These are phyloP conservation scores for Polypedilum vanderplanki DNA, from an alignment of 1,140 invertebrate genomes.

Conservation along the genomic window DNA sequence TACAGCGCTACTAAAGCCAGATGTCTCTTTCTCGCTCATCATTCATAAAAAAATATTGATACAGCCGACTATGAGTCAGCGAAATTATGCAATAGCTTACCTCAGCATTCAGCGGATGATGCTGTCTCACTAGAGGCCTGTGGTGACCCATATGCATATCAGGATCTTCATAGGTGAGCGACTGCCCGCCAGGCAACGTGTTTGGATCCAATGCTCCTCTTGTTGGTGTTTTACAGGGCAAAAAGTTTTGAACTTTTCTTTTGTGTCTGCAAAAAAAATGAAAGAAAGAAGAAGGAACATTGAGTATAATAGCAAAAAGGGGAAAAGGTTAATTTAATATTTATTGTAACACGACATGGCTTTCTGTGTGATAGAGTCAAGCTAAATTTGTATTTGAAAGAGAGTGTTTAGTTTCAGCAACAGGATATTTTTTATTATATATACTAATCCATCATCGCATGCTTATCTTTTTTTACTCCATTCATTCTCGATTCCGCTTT, in stretches of 20 bases:
- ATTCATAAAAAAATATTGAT: not conserved
- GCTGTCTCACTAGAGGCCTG: conserved; percentile 41
- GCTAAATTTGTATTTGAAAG: not conserved
- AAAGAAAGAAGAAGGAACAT: conserved; percentile 29
- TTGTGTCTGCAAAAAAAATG: conserved; percentile 55
- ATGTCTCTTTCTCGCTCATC: not conserved
- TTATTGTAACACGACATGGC: not conserved
- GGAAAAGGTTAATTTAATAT: not conserved
- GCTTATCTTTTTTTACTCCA: not conserved
- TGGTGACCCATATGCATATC: conserved; percentile 41
- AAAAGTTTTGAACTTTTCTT: conserved; percentile 61
- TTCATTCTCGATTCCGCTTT: not conserved
- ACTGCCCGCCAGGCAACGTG: conserved; percentile 38
- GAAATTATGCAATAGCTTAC: conserved; percentile 36
- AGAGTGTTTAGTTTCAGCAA: not conserved
- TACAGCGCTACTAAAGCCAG: not conserved
- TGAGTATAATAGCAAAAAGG: not conserved
- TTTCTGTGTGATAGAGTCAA: not conserved
- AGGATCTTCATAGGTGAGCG: conserved; percentile 57
- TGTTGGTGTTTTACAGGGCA: conserved; percentile 61
- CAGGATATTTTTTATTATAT: conserved; percentile 9
- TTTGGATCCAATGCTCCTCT: conserved; percentile 46
- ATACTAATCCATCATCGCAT: not conserved
- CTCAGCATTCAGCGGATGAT: conserved; percentile 41
- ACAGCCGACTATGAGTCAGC: not conserved